Base-by-base conservation (phyloP, 2,113 vertebrate genomes). In the Hippocampus mohnikei region DNA sequence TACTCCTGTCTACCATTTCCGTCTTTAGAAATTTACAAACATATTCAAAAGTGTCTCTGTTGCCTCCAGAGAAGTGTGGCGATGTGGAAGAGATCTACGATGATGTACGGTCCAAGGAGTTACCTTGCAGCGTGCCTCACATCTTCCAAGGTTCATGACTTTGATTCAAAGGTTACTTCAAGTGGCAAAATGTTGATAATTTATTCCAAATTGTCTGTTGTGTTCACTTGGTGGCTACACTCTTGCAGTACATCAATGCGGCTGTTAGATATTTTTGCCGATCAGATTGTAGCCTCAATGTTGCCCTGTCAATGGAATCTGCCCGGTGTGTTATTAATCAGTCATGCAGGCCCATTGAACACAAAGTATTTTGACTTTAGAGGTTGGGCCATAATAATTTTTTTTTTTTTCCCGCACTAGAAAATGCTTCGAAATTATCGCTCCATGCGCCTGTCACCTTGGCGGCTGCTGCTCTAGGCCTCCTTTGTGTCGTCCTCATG, bases 1-100 rank as follows among this genome's bases (percentile, higher is more conserved):
- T 23, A 27, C 1, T 46, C 23, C 15, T 18, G 41, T 15, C 40
- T 18, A 10, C 60, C 3, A 3, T 8, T 3, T 21, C 2, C 1
- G 6, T 2, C 7, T 3, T 10, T 9, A 25, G 5, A 12, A 3
- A 12, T 23, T 59, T 59, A 25, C 25, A 18, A 25, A 27, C 37
- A 5, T 6, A 18, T 3, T 15, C 33, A 37, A 33, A 21, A 63
- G 1, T 40, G 12, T 29, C 53, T 46, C 69, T 20, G 46, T 50
- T 50, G 46, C 15, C 15, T 70, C 12, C 70, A 88, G 86, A 74
- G 8, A 69, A 59, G 33, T 42, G 15, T 13, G 48, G 44, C 0
- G 15, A 69, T 1, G 0, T 11, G 12, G 78, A 84, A 37, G 40
- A 55, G 1, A 73, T 85, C 67, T 87, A 87, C 15, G 79, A 80